These are phyloP conservation scores for Chrysina gloriosa DNA, from an alignment of 2,888 invertebrate genomes.

Conservation along the genomic window DNA sequence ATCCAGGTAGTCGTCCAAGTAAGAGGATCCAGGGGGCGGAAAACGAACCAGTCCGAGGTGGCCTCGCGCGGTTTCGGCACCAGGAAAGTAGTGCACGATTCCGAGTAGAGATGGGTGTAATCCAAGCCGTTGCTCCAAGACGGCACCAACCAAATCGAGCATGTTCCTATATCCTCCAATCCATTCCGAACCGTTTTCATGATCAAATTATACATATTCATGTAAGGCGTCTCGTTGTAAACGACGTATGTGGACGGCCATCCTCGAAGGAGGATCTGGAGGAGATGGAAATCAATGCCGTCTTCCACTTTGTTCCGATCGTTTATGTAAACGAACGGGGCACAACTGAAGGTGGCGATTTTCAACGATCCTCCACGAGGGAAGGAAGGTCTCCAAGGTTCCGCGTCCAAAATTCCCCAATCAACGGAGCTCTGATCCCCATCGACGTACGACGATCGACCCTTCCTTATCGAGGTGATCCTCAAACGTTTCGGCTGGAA, in stretches of 20 bases:
- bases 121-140: conserved; percentile 18
- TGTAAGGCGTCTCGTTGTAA: conserved; percentile 6
- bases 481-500: background rate
- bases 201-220: conserved; percentile 18
- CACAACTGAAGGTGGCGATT: conserved; percentile 24
- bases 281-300: conserved; percentile 30
- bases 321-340: conserved; percentile 29
- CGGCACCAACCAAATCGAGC: conserved; percentile 33
- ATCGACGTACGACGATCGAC: background rate
- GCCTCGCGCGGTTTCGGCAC: conserved; percentile 47
- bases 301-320: conserved; percentile 5
- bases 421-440: conserved; percentile 6
- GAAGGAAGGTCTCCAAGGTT: conserved; percentile 14
- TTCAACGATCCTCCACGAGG: background rate
- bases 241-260: conserved; percentile 29
- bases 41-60: conserved; percentile 44
- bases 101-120: conserved; percentile 26
- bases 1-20: conserved; percentile 15
- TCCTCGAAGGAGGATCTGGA: background rate
- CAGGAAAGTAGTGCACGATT: conserved; percentile 48
- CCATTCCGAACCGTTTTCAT: conserved; percentile 8
- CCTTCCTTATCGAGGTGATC: background rate
- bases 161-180: conserved; percentile 10
- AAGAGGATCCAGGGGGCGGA: conserved; percentile 40
- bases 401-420: background rate